Base-by-base conservation (phyloP, 2,113 vertebrate species). In the Channa maculata region DNA sequence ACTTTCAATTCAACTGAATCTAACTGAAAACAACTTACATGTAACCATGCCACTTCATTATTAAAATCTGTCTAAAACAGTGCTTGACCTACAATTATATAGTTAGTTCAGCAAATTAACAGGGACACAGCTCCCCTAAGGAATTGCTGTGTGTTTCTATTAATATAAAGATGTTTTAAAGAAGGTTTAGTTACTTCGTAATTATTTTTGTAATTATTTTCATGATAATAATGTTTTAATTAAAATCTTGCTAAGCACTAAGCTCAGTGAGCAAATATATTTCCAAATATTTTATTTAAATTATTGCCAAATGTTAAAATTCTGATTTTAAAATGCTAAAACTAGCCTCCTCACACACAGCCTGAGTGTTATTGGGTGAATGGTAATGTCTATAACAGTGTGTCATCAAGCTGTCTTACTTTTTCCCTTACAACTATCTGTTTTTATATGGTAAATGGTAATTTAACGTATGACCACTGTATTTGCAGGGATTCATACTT, bases 281-380 rank as follows among this genome's bases (percentile, higher is more conserved):
- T 43, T 8, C 11, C 24, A 64, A 58, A 15, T 61, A 8, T 66
- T 46, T 71, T 43, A 14, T 33, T 53, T 12, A 75, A 46, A 7
- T 24, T 24, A 41, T 41, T 4, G 6, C 4, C 4, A 41, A 41
- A 41, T 41, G 39, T 7, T 41, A 41, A 4, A 41, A 41, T 24
- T 24, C 24, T 24, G 24, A 13, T 48, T 38, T 12, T 62, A 38
- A 44, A 57, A 12, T 41, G 14, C 54, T 50, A 6, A 49, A 4
- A 69, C 2, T 8, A 33, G 34, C 52, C 36, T 74, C 38, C 38
- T 53, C 65, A 45, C 61, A 65, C 37, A 61, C 13, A 33, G 55
- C 45, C 77, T 24, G n/a, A n/a, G n/a, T n/a, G n/a, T n/a, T n/a
- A n/a, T n/a, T n/a, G 24, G 24, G 24, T 89, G 79, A 87, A 75